Conservation (phyloP, 1,140 invertebrate species). For the Diabrotica virgifera region DNA sequence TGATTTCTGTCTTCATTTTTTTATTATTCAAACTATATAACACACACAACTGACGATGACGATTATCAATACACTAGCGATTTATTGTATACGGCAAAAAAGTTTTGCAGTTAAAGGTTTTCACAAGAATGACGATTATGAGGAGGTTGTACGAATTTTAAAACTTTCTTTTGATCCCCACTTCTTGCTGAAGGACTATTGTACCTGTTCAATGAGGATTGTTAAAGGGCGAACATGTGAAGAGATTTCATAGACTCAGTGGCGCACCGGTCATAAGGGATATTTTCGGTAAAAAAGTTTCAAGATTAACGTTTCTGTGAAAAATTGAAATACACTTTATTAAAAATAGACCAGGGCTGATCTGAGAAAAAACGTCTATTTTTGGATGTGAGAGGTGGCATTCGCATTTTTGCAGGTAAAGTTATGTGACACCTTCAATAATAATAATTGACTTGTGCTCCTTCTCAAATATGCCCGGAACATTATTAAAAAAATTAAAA, state of each 20-base stretch:
- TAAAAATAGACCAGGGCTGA: no score
- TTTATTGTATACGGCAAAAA: slow-evolving; percentile 1
- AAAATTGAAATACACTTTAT: no score
- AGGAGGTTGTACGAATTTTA: slow-evolving; percentile 21
- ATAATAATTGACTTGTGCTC: no score
- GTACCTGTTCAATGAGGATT: slow-evolving; percentile 23
- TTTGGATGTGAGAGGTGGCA: no score
- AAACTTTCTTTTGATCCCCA: slow-evolving; percentile 17
- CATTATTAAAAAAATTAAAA: no score
- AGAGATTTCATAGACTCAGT: neutral
- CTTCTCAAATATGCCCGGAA: no score
- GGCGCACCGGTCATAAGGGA: neutral
- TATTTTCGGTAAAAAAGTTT: no score
- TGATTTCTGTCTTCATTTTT: slow-evolving; percentile 28
- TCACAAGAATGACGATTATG: slow-evolving; percentile 19
- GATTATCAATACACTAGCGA: neutral
- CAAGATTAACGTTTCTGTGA: no score
- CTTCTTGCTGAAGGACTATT: slow-evolving; percentile 9
- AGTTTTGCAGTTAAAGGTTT: slow-evolving; percentile 9
- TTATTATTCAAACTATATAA: neutral
- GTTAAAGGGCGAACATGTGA: neutral
- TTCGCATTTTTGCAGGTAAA: no score
- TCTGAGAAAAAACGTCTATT: no score
- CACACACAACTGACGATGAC: neutral
- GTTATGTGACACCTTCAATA: no score